These are phyloP conservation scores for Pterostichus madidus DNA, from an alignment of 2,888 invertebrate genomes.

Conservation along the genomic window DNA sequence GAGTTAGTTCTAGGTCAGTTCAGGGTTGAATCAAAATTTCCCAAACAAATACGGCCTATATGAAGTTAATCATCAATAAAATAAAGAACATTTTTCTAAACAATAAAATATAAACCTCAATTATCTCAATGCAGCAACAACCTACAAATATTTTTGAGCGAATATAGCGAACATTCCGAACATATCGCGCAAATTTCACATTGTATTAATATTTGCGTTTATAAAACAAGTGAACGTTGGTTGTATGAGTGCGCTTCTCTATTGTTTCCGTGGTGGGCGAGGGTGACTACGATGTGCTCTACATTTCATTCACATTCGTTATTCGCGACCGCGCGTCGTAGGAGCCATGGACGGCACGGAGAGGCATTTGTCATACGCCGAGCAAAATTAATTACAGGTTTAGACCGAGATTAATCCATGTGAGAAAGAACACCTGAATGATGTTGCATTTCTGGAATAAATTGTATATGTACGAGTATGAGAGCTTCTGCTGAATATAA, in stretches of 20 bases:
- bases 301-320: slow-evolving; percentile 54
- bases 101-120: background rate
- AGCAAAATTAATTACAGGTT: slow-evolving; percentile 61
- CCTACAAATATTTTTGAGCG: background rate
- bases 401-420: slow-evolving; percentile 65
- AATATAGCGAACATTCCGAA: background rate
- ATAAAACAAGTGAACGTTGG: slow-evolving; percentile 4
- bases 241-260: background rate
- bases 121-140: background rate
- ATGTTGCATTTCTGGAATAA: slow-evolving; percentile 64
- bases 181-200: background rate
- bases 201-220: slow-evolving; percentile 10
- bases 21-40: no score
- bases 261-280: slow-evolving; percentile 1
- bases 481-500: slow-evolving; percentile 18
- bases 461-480: slow-evolving; percentile 51
- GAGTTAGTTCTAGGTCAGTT: no score
- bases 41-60: no score
- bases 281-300: slow-evolving; percentile 45
- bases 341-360: slow-evolving; percentile 18
- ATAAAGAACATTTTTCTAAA: background rate
- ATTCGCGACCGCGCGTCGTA: slow-evolving; percentile 15
- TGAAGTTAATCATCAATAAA: no score
- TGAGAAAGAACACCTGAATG: slow-evolving; percentile 63
- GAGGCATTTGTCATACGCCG: slow-evolving; percentile 51